Evolutionary conservation across 2,888 invertebrate species (phyloP), one percentile per base, ranked within the genome.

Genomic region (Plebejus anna): DNA sequence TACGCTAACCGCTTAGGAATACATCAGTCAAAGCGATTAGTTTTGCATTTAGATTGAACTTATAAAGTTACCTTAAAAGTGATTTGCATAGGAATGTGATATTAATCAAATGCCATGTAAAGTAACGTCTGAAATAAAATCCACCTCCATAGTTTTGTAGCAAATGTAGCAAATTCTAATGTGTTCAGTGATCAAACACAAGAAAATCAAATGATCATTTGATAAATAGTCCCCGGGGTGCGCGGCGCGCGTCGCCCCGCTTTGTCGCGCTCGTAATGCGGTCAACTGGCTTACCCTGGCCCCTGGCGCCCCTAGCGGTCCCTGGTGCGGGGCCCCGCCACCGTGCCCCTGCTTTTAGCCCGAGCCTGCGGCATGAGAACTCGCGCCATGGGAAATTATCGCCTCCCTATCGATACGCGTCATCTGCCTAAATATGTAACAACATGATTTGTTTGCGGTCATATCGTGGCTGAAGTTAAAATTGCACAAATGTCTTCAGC

Each of bases 171-270:
- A 90, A 92, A 92, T 90, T 89, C 86, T 94, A 93, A 93, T 92
- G 93, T 92, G 93, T 87, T 91, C 93, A 92, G 89, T 94, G 94
- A 94, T 94, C 94, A 94, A 94, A 94, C 91, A 94, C 94, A 94
- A 94, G 94, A 92, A 94, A 94, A 94, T 94, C 94, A 94, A 94
- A 94, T 92, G 94, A 94, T 94, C 92, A 94, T 94, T 94, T 94
- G 94, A 94, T 94, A 94, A 94, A 94, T 94, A 88, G 92, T 90
- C 90, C 89, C 88, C 81, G 84, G 89, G 90, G 86, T 83, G 85
- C 9, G 61, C 13, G 61, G 61, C 61, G 61, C 61, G 61, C 66
- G 66, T 66, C 80, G 78, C 88, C 86, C 79, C 81, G 84, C 84
- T 82, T 82, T 83, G 82, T 82, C 83, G 82, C 82, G 80, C 82